Evolutionary conservation across 2,113 vertebrate species (phyloP).

Genomic region (Megaceryle torquata): DNA sequence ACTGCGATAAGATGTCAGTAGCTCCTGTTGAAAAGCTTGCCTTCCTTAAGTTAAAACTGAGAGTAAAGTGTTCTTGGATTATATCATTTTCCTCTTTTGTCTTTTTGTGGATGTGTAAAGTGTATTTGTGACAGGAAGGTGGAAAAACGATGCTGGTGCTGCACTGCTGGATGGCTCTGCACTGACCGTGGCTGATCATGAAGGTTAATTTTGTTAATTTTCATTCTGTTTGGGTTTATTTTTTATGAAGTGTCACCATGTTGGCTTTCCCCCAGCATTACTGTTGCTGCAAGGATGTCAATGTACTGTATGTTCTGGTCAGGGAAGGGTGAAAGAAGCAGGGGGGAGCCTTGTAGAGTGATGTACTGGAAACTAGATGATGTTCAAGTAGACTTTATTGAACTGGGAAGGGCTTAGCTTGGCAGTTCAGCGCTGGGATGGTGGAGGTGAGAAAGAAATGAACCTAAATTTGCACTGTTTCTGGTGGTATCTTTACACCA

Average conservation of each 20-base stretch:
- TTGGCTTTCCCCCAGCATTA: neutral
- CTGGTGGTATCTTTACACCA: neutral
- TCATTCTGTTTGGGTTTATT: neutral
- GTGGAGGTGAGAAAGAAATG: neutral
- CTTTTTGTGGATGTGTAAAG: neutral
- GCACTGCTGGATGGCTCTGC: neutral
- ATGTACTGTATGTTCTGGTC: neutral
- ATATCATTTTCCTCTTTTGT: neutral
- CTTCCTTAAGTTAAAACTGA: neutral
- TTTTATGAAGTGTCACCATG: neutral
- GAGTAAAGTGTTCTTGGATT: neutral
- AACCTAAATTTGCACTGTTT: slow-evolving; percentile 5
- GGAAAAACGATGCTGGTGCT: neutral
- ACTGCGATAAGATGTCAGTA: neutral
- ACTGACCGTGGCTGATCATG: neutral
- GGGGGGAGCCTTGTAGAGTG: neutral
- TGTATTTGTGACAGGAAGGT: neutral
- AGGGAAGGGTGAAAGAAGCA: neutral
- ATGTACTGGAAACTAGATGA: neutral
- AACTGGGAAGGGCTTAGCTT: neutral
- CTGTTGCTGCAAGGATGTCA: neutral
- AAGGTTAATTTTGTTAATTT: neutral
- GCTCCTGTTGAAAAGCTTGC: slow-evolving; percentile 1
- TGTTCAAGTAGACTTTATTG: neutral
- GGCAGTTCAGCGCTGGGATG: neutral